Conservation (phyloP, 2,113 vertebrate species). For the Hystrix brachyura region DNA sequence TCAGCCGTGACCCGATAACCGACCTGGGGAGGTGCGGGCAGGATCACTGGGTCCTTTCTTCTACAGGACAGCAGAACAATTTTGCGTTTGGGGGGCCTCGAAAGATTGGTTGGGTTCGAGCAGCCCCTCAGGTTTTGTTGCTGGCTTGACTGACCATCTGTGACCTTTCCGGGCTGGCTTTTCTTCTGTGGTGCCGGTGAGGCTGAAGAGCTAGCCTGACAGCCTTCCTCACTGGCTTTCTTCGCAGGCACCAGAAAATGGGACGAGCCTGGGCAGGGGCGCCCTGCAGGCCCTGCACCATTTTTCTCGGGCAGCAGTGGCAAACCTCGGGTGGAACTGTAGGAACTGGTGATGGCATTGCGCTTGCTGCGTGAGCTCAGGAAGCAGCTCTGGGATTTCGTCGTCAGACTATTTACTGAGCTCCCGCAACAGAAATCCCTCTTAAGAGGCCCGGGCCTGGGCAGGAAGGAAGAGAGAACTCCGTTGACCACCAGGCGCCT, state of each 20-base stretch:
- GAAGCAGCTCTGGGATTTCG: not conserved
- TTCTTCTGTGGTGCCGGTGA: constrained; percentile 86
- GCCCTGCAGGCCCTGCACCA: accelerated
- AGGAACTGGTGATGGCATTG: constrained; percentile 71
- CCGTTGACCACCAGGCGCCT: not conserved
- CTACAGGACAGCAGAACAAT: constrained; percentile 88
- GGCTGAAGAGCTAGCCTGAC: constrained; percentile 83
- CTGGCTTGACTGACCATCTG: not conserved
- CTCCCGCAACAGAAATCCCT: not conserved
- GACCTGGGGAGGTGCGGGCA: constrained; percentile 91
- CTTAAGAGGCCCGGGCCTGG: constrained; percentile 68
- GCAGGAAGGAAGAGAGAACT: constrained; percentile 42
- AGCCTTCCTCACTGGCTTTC: constrained; percentile 69
- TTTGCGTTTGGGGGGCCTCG: constrained; percentile 91
- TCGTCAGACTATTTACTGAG: not conserved
- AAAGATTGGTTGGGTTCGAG: not conserved
- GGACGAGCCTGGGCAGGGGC: constrained; percentile 81
- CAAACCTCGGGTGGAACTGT: constrained; percentile 38
- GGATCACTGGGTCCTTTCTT: constrained; percentile 87
- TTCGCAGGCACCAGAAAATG: constrained; percentile 88
- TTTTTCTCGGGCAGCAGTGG: not conserved
- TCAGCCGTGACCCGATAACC: constrained; percentile 91
- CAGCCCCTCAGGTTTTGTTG: constrained; percentile 59
- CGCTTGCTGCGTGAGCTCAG: not conserved
- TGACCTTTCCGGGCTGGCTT: constrained; percentile 79